Evolutionary conservation across 2,888 invertebrate genomes (phyloP), one percentile per base, ranked within the genome.

Genomic region (Monochamus alternatus): DNA sequence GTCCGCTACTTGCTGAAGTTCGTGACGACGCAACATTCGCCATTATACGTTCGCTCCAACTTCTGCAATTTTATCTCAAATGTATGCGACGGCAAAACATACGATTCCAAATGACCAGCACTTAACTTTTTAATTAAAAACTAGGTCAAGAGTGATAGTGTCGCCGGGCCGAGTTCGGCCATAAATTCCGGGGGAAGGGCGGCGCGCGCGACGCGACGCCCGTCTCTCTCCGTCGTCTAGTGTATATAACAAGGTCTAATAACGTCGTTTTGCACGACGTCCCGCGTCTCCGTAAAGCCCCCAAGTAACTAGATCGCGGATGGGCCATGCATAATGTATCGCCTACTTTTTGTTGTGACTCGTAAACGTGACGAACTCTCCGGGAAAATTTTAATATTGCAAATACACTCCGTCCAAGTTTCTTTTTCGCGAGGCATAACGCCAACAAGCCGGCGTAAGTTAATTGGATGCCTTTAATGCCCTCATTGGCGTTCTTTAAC

Each of bases 281-380:
- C 78, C 79, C 75, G 69, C 69, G 60, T 69, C 69, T 59, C 59
- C 76, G 79, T 77, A 80, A 80, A 78, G 71, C 80, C 76, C 58
- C 76, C 75, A 75, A 79, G 78, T 84, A 83, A 83, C 83, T 80
- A 82, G 84, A 81, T 81, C 83, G 82, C 77, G 83, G 84, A 85
- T 85, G 83, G 84, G 84, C 78, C 82, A 85, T 86, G 85, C 86
- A 86, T 86, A 85, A 85, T 85, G 84, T 85, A 86, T 85, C 83
- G 80, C 78, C 79, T 76, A 81, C 79, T 82, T 81, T 79, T 81
- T 81, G 82, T 82, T 83, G 81, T 78, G 81, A 80, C 81, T 83
- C 83, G 83, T 83, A 84, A 86, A 86, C 84, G 84, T 84, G 85
- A 84, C 83, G 82, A 84, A 84, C 80, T 83, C 82, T 79, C 82